Base-by-base conservation (phyloP, 2,113 vertebrate species). In the Rana temporaria region DNA sequence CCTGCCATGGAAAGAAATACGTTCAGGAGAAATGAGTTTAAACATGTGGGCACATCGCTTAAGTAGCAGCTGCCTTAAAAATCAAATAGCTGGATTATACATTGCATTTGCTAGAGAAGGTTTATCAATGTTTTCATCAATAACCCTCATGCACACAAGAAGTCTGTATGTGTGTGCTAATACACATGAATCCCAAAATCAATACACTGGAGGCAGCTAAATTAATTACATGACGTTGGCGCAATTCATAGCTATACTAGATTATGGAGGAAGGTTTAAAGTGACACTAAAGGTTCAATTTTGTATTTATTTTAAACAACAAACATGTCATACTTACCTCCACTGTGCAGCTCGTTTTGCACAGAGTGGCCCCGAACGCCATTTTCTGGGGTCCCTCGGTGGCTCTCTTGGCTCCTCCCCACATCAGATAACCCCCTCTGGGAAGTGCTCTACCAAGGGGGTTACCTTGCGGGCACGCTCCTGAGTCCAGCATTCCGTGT, bases 181-280 rank as follows among this genome's bases (percentile, higher is more conserved):
- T 56, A 55, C 48, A 14, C 18, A 56, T 30, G 34, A 79, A 56
- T 79, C 22, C 18, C 24, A 24, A 79, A 69, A 79, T 79, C 65
- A 79, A 79, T 79, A 22, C 19, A 60, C 17, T 64, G 74, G 20
- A n/a, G 24, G 55, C 55, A 62, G 34, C 66, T 34, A 52, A 80
- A 48, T 59, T 24, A 62, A 70, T 80, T 71, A 70, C 64, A 69
- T 79, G 48, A 62, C 18, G 56, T 66, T n/a, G 24, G 55, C 16
- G 70, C 34, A 64, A 53, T 65, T 77, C 74, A 64, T 48, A 75
- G 17, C 56, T 75, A 62, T 71, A 56, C 70, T n/a, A 48, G 56
- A 22, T 60, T 71, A 57, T 71, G 22, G 34, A 80, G 55, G 34
- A 60, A 56, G 20, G 20, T 32, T 32, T 79, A 60, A 59, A 79